phyloP scores from a whole-genome alignment of 2,113 vertebrate species.

The Callithrix jacchus region DNA sequence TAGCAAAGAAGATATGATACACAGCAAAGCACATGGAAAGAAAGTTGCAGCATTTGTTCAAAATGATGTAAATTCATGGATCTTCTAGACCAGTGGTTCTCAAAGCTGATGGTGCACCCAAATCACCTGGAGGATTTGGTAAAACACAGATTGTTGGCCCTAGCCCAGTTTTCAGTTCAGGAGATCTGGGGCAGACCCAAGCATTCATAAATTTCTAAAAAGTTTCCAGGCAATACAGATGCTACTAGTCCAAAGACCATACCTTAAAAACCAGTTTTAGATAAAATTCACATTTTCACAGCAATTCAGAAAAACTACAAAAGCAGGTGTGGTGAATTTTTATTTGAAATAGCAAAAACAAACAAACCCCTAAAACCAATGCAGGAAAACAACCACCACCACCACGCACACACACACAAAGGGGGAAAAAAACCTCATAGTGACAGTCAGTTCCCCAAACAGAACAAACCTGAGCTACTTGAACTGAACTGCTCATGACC shows the following conservation, averaged over 20 bases:
- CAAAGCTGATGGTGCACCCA: background rate
- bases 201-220: background rate
- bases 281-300: background rate
- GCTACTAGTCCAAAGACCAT: background rate
- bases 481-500: background rate
- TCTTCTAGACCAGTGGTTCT: background rate
- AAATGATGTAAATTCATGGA: background rate
- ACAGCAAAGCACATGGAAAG: background rate
- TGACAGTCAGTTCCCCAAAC: background rate
- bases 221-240: background rate
- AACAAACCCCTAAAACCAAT: background rate
- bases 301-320: background rate
- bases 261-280: background rate
- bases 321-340: background rate
- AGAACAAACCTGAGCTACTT: constrained; percentile 1
- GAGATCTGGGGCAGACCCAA: background rate
- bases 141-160: background rate
- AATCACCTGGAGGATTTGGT: background rate
- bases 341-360: background rate
- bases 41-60: background rate
- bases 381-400: background rate
- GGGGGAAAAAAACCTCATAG: background rate
- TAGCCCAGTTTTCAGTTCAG: background rate
- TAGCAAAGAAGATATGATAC: background rate
- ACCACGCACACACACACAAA: too few relatives aligned